phyloP scores from a whole-genome alignment of 2,888 invertebrate genomes.

The Rugalucina vietnamica region DNA sequence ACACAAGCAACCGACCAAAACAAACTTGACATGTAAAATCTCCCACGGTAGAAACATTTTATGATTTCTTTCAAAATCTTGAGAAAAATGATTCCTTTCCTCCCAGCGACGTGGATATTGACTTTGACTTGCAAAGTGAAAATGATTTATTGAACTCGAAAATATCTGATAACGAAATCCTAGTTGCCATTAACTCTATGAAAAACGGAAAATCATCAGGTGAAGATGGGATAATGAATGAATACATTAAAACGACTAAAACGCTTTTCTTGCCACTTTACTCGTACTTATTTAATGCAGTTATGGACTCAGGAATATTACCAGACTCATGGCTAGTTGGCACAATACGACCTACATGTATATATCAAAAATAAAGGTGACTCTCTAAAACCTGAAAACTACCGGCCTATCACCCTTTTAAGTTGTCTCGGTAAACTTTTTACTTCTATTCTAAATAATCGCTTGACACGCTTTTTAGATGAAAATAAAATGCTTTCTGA shows the following conservation, averaged over 20 bases:
- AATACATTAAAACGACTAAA: neutral
- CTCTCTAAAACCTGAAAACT: constrained; percentile 20
- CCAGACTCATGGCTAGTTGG: constrained; percentile 15
- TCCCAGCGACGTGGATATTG: too few species aligned
- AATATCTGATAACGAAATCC: too few species aligned
- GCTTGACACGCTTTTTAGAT: constrained; percentile 29
- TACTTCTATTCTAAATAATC: constrained; percentile 25
- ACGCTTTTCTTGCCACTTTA: neutral
- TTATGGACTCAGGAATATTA: constrained; percentile 6
- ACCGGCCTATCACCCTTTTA: constrained; percentile 23
- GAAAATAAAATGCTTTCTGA: constrained; percentile 5
- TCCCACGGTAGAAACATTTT: too few species aligned
- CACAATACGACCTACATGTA: constrained; percentile 28
- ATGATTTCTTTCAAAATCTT: too few species aligned
- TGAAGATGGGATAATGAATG: neutral
- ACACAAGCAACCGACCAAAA: too few species aligned
- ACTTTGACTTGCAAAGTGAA: too few species aligned
- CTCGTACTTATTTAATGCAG: constrained; percentile 11
- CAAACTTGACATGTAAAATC: too few species aligned
- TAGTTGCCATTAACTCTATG: too few species aligned
- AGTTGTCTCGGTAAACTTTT: constrained; percentile 34
- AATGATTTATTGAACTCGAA: too few species aligned
- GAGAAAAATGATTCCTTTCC: too few species aligned
- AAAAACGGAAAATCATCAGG: neutral
- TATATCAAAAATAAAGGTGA: constrained; percentile 19